These are phyloP conservation scores for Resseliella maxima DNA, from an alignment of 2,888 invertebrate genomes.

Conservation along the genomic window DNA sequence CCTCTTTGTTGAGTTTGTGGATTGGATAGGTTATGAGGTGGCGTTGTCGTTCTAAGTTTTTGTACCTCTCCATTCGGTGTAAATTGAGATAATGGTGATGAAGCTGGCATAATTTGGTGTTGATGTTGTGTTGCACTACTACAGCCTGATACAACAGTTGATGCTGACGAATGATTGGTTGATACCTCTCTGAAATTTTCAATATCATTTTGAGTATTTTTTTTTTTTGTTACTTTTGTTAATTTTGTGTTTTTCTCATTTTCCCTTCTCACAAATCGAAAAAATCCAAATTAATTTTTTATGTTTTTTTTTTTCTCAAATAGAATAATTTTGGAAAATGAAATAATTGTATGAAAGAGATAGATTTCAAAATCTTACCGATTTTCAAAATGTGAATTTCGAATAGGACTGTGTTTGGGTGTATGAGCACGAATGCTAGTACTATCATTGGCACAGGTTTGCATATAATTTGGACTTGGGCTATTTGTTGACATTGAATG, in stretches of 20 bases:
- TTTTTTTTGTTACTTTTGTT: not conserved
- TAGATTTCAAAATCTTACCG: not conserved
- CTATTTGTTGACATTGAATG: slow-evolving; percentile 63
- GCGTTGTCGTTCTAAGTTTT: slow-evolving; percentile 24
- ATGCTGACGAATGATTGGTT: not conserved
- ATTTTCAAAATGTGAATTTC: slow-evolving; percentile 55
- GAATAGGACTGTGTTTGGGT: slow-evolving; percentile 58
- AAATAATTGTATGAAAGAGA: too few relatives aligned
- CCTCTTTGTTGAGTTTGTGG: slow-evolving; percentile 9
- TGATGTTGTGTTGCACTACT: not conserved
- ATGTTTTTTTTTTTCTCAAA: too few relatives aligned
- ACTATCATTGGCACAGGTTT: not conserved
- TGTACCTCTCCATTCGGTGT: slow-evolving; percentile 5
- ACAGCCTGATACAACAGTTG: not conserved
- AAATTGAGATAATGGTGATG: slow-evolving; percentile 27
- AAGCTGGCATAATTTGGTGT: not conserved
- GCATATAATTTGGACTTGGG: slow-evolving; percentile 46
- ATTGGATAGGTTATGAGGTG: slow-evolving; percentile 15
- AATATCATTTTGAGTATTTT: not conserved
- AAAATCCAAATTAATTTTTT: too few relatives aligned
- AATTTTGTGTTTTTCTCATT: too few relatives aligned
- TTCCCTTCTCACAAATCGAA: too few relatives aligned
- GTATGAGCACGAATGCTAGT: slow-evolving; percentile 55
- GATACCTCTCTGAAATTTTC: not conserved
- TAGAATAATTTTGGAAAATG: too few relatives aligned